phyloP scores from a whole-genome alignment of 2,113 vertebrate species.

The Miniopterus natalensis region DNA sequence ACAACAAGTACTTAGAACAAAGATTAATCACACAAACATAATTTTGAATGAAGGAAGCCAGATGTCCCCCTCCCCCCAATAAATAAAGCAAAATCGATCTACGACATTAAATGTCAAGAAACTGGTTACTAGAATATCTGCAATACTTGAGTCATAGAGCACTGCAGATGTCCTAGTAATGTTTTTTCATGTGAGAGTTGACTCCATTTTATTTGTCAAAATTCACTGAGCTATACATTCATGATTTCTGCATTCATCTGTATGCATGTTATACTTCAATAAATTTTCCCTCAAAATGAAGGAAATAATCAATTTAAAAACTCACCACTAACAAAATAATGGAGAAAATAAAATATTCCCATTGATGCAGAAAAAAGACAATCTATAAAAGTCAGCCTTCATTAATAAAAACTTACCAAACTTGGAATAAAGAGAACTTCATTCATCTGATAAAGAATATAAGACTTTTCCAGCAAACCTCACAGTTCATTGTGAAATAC shows the following conservation, averaged over 20 bases:
- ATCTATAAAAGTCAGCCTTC: constrained; percentile 53
- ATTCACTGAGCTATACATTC: not conserved
- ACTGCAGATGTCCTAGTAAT: not conserved
- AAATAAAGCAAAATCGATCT: not conserved
- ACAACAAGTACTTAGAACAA: not conserved
- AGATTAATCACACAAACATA: not conserved
- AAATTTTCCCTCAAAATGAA: not conserved
- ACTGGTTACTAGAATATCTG: not conserved
- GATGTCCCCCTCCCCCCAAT: not conserved
- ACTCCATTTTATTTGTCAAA: not conserved
- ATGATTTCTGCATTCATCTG: not conserved
- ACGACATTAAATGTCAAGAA: not conserved
- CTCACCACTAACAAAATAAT: constrained; percentile 59
- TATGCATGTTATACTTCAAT: not conserved
- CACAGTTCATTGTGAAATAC: constrained; percentile 44
- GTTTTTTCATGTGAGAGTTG: not conserved
- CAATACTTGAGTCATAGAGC: rapidly evolving
- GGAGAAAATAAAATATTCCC: constrained; percentile 57
- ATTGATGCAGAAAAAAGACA: constrained; percentile 54
- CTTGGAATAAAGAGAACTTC: constrained; percentile 53
- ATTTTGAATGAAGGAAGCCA: constrained; percentile 8
- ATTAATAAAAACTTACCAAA: constrained; percentile 59
- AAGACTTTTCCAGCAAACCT: constrained; percentile 25
- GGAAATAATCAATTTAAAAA: constrained; percentile 40
- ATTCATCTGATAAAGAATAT: constrained; percentile 31